A percentile compares a stretch with the other conserved stretches of the same genome.
Evolutionary conservation across 2,888 invertebrate species (phyloP).

Genomic region (Rapana venosa): DNA sequence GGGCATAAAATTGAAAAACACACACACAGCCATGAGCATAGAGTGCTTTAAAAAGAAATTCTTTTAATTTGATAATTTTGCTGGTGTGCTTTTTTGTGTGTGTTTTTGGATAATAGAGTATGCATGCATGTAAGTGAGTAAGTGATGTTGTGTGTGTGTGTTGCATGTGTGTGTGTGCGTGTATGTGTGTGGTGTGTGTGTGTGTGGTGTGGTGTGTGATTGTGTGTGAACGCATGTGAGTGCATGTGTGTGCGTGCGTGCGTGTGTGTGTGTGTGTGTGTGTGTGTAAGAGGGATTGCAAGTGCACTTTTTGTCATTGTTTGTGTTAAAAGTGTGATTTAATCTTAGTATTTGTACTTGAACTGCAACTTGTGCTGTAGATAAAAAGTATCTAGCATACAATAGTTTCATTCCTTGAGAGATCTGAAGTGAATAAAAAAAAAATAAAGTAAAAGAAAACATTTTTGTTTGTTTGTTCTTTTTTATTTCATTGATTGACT

Average conservation of each 20-base stretch:
- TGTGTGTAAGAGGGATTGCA: not conserved
- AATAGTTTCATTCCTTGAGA: no score
- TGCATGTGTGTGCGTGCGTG: not conserved
- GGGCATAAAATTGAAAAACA: not conserved
- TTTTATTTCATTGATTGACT: not conserved
- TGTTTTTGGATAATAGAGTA: not conserved
- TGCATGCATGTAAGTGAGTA: not conserved
- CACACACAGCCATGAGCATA: not conserved
- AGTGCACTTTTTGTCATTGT: not conserved
- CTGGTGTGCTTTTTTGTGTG: not conserved
- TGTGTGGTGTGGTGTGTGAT: not conserved
- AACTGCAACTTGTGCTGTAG: no score
- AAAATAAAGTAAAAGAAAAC: no score
- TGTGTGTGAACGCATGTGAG: not conserved
- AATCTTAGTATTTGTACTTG: no score
- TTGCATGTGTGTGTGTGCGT: conserved; percentile 6
- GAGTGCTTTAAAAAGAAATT: no score
- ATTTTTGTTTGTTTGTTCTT: not conserved
- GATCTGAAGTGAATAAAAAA: no score
- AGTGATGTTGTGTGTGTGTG: conserved; percentile 24
- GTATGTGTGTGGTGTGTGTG: not conserved
- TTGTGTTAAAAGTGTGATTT: not conserved
- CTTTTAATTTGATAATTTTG: no score
- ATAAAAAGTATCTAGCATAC: no score
- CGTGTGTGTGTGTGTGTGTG: not conserved